Evolutionary conservation across 2,797 vertebrate species (phyloP).

Genomic region (Sebastes glaucus): DNA sequence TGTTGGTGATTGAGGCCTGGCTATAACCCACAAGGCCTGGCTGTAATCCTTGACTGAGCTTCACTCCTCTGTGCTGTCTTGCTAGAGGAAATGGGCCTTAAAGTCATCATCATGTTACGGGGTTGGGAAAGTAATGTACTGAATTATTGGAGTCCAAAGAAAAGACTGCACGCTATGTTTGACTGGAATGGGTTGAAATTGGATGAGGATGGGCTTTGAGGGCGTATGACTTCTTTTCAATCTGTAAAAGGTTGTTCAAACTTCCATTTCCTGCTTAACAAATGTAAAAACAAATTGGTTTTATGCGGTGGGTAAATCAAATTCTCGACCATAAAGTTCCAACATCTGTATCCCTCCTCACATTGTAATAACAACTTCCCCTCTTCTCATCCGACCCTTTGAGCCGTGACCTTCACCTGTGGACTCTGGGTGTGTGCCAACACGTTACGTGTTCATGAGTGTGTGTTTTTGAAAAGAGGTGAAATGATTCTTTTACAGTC

Average conservation of each 20-base stretch:
- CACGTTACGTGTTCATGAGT: background rate
- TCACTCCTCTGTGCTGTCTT: background rate
- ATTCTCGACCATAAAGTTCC: background rate
- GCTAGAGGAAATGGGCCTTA: background rate
- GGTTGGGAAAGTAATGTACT: background rate
- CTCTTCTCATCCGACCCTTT: background rate
- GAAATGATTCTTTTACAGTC: constrained; percentile 3
- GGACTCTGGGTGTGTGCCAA: constrained; percentile 11
- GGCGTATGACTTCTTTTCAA: background rate
- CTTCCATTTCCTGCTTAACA: constrained; percentile 21
- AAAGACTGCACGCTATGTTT: background rate
- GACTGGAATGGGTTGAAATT: background rate
- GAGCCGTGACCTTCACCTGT: constrained; percentile 37
- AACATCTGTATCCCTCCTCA: constrained; percentile 42
- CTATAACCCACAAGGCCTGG: background rate
- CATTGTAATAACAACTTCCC: background rate
- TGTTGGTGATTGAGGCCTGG: background rate
- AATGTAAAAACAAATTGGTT: constrained; percentile 12
- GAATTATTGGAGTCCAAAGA: background rate
- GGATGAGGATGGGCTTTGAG: background rate
- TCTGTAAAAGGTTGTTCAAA: background rate
- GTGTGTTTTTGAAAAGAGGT: constrained; percentile 1
- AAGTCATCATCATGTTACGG: background rate
- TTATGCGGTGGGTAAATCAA: constrained; percentile 30
- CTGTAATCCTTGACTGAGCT: background rate